Conservation (phyloP, 2,888 invertebrate genomes). For the Lasioglossum morio region DNA sequence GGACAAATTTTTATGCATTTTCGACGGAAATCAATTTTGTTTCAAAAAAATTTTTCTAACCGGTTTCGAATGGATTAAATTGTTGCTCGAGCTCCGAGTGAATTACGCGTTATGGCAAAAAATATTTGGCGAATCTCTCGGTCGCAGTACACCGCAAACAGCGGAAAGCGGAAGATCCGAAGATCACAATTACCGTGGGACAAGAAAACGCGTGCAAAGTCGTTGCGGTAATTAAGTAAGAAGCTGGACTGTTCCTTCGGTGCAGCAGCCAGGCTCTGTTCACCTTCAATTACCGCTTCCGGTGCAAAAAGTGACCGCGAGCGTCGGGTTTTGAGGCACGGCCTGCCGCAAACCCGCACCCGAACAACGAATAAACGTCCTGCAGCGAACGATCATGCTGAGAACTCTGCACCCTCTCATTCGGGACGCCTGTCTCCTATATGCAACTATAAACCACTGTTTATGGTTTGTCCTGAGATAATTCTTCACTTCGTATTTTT, state of each 20-base stretch:
- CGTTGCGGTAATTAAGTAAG: constrained; percentile 55
- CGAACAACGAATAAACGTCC: constrained; percentile 15
- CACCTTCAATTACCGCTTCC: constrained; percentile 30
- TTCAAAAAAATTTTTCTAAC: too few relatives aligned
- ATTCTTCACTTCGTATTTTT: background rate
- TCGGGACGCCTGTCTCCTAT: background rate
- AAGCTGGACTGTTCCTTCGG: constrained; percentile 34
- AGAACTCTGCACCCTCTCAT: background rate
- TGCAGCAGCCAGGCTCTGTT: constrained; percentile 2
- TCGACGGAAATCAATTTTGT: too few relatives aligned
- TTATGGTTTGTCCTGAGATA: background rate
- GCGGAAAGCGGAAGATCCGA: background rate
- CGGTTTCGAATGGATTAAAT: background rate
- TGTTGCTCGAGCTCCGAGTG: too few relatives aligned
- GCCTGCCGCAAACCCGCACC: background rate
- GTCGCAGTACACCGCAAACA: constrained; percentile 15
- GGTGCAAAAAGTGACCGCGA: constrained; percentile 39
- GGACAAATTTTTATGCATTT: too few relatives aligned
- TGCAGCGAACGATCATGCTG: background rate
- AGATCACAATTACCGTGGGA: constrained; percentile 35
- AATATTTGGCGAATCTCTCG: background rate
- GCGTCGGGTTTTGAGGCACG: background rate
- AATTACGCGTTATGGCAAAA: background rate
- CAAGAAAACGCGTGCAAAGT: constrained; percentile 27
- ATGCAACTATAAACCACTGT: accelerated